Evolutionary conservation across 2,888 invertebrate genomes (phyloP).

Genomic region (Chalcosyrphus nemorum): DNA sequence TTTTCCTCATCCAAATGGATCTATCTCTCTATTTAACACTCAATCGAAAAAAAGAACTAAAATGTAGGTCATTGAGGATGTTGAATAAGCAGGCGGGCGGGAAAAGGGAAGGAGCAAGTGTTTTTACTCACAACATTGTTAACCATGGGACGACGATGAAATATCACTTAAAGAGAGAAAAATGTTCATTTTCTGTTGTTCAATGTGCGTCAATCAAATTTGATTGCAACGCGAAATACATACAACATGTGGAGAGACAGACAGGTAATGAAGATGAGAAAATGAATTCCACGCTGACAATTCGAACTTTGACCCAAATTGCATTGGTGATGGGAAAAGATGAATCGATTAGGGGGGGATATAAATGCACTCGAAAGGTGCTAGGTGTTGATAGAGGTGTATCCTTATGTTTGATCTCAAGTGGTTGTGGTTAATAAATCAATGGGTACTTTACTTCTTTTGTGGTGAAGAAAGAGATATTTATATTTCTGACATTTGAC

Average conservation of each 20-base stretch:
- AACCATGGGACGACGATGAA: conserved; percentile 46
- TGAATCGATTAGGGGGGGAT: conserved; percentile 7
- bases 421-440: conserved; percentile 23
- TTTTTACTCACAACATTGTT: conserved; percentile 1
- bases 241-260: too few species aligned
- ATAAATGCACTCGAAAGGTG: not conserved
- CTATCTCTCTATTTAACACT: conserved; percentile 68
- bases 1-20: conserved; percentile 58
- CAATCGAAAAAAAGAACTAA: conserved; percentile 49
- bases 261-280: not conserved
- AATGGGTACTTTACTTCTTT: not conserved
- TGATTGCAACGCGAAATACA: not conserved
- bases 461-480: not conserved
- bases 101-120: not conserved
- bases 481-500: conserved; percentile 26
- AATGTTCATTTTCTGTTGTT: conserved; percentile 16
- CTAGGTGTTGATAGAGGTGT: not conserved
- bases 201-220: conserved; percentile 45
- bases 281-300: conserved; percentile 26
- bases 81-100: not conserved
- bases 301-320: conserved; percentile 43
- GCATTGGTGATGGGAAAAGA: conserved; percentile 3
- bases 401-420: conserved; percentile 1
- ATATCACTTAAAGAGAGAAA: conserved; percentile 50
- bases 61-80: conserved; percentile 60